Evolutionary conservation across 2,888 invertebrate species (phyloP).

Genomic region (Brachypterus glaber): DNA sequence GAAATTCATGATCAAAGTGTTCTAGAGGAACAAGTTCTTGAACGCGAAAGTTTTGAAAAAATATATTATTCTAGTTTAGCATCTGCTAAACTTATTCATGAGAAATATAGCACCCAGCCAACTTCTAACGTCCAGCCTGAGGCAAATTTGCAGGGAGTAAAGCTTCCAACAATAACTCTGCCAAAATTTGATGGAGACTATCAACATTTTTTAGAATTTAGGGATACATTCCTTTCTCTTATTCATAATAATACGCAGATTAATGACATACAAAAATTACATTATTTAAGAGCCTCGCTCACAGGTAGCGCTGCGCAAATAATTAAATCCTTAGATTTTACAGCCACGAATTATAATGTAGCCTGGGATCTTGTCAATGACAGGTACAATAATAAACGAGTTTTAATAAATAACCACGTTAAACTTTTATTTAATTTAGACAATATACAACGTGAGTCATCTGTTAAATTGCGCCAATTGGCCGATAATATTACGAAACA

Average conservation of each 20-base stretch:
- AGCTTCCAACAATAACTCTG: constrained; percentile 8
- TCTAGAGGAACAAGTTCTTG: too few relatives aligned
- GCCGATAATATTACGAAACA: constrained; percentile 13
- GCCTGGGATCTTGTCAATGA: constrained; percentile 16
- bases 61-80: too few relatives aligned
- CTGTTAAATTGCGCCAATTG: constrained; percentile 7
- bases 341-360: constrained; percentile 14
- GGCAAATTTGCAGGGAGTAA: too few relatives aligned
- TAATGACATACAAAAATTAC: constrained; percentile 13
- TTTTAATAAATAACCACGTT: constrained; percentile 15
- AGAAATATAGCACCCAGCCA: too few relatives aligned
- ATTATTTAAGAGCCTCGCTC: constrained; percentile 12
- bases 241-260: constrained; percentile 15
- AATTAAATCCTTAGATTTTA: constrained; percentile 15
- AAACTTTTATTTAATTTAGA: constrained; percentile 14
- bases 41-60: too few relatives aligned
- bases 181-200: too few relatives aligned
- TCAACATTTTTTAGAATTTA: too few relatives aligned
- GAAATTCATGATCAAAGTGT: too few relatives aligned
- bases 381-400: constrained; percentile 14
- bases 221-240: constrained; percentile 15
- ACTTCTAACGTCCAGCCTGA: too few relatives aligned
- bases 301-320: constrained; percentile 13
- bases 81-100: too few relatives aligned
- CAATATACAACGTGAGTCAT: constrained; percentile 9